Conservation (phyloP, 2,888 invertebrate species). For the Eurois occulta region DNA sequence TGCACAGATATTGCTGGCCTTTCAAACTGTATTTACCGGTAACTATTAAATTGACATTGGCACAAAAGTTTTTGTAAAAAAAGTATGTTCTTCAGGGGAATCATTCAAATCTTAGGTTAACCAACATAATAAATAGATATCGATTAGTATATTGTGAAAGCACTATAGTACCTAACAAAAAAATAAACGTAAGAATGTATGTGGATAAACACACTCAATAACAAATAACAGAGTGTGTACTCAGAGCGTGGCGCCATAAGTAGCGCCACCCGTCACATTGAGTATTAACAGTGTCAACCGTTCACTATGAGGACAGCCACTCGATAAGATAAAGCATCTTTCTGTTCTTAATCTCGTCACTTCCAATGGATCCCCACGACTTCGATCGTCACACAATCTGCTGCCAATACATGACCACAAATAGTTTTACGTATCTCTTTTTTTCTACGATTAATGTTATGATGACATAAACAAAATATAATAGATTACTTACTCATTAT, state of each 20-base stretch:
- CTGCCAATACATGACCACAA: conserved; percentile 9
- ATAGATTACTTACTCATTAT: background rate
- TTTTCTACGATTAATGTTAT: background rate
- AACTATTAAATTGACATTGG: background rate
- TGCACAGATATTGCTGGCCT: background rate
- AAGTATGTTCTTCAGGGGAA: background rate
- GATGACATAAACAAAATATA: background rate
- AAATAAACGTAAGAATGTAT: background rate
- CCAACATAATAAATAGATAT: background rate
- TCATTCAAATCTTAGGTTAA: background rate
- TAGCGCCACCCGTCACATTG: conserved; percentile 37
- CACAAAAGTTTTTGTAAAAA: background rate
- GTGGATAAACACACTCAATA: conserved; percentile 27
- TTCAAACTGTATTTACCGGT: background rate
- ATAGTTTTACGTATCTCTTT: background rate
- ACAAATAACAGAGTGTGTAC: conserved; percentile 29
- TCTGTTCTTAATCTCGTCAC: conserved; percentile 52
- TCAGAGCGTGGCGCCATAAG: conserved; percentile 34
- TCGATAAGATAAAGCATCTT: conserved; percentile 56
- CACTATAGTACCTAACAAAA: background rate
- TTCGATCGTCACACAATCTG: conserved; percentile 34
- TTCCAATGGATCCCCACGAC: conserved; percentile 37
- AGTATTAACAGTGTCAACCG: conserved; percentile 53
- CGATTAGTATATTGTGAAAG: background rate
- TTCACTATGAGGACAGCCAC: conserved; percentile 43